These are phyloP conservation scores for Megalops atlanticus DNA, from an alignment of 2,113 vertebrate genomes.

Conservation along the genomic window DNA sequence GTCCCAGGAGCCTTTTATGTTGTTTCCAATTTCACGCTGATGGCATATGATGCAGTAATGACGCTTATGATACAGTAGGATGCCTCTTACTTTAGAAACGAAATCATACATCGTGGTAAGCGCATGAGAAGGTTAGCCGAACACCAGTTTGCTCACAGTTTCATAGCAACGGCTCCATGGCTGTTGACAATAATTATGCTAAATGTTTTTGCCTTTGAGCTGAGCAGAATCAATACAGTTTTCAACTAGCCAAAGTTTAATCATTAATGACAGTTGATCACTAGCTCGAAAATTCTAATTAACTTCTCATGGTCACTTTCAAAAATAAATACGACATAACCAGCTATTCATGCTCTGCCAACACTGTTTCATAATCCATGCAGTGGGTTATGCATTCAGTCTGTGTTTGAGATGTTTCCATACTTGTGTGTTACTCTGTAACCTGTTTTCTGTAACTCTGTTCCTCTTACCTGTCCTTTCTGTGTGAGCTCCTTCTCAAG, in stretches of 20 bases:
- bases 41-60: neutral
- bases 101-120: neutral
- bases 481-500: conserved; percentile 87
- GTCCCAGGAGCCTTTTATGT: neutral
- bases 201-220: neutral
- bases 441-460: neutral
- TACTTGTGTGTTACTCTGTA: neutral
- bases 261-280: neutral
- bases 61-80: too few species aligned
- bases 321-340: neutral
- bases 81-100: neutral
- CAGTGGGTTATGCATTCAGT: neutral
- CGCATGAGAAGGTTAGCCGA: neutral
- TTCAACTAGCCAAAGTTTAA: neutral
- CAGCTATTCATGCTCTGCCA: neutral
- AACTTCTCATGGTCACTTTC: neutral
- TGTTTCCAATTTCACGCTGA: neutral
- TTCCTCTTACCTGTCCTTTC: conserved; percentile 86
- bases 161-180: neutral
- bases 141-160: neutral
- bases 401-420: neutral
- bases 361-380: neutral
- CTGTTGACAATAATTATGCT: neutral
- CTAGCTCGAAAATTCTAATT: neutral
- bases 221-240: neutral